Evolutionary conservation across 2,113 vertebrate genomes (phyloP).

Genomic region (Empidonax alnorum): DNA sequence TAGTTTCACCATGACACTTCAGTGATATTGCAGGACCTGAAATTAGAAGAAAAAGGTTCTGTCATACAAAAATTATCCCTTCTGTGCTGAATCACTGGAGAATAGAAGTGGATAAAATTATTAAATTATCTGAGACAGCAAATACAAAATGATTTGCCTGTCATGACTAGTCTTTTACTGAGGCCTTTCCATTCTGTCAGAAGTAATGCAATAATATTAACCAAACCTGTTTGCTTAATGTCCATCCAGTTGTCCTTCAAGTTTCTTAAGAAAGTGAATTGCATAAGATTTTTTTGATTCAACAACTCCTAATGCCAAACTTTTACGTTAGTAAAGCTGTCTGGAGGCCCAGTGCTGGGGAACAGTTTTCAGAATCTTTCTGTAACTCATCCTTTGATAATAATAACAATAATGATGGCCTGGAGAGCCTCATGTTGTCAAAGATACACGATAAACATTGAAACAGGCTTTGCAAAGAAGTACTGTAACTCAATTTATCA

Average conservation of each 20-base stretch:
- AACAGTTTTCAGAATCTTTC: neutral
- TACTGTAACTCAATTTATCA: neutral
- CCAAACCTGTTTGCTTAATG: neutral
- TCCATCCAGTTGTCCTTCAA: neutral
- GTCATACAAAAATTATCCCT: neutral
- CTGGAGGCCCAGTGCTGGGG: neutral
- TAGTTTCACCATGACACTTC: neutral
- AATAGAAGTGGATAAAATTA: constrained; percentile 13
- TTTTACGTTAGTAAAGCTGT: neutral
- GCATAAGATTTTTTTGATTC: neutral
- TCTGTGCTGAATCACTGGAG: neutral
- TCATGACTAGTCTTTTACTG: neutral
- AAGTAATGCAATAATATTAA: neutral
- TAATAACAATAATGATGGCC: neutral
- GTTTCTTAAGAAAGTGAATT: neutral
- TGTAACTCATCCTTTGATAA: neutral
- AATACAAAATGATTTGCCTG: neutral
- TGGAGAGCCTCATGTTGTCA: neutral
- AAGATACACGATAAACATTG: neutral
- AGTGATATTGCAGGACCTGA: neutral
- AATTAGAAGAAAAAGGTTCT: neutral
- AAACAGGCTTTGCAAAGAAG: neutral
- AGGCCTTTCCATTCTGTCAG: neutral
- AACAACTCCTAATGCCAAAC: neutral
- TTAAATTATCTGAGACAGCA: constrained; percentile 12